A percentile compares a stretch with the other conserved stretches of the same genome.
Conservation (phyloP, 2,888 invertebrate species). For the Andrena chrysosceles region DNA sequence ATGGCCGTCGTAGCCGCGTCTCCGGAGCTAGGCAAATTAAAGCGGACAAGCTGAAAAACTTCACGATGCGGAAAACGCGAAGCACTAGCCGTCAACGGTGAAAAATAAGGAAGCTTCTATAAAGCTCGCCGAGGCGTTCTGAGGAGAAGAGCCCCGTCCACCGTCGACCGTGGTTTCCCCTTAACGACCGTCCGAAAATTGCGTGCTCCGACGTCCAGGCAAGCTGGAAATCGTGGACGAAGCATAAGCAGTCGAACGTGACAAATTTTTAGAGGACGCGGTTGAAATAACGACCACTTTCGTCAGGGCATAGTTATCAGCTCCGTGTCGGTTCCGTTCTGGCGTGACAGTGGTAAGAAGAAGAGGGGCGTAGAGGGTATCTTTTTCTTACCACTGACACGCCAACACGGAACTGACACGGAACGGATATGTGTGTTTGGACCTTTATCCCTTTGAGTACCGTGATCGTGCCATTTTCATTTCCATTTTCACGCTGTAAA, state of each 20-base stretch:
- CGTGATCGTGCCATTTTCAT: too few species aligned
- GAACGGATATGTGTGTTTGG: too few species aligned
- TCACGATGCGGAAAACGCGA: slow-evolving; percentile 3
- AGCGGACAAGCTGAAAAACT: slow-evolving; percentile 7
- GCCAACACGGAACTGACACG: too few species aligned
- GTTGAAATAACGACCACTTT: too few species aligned
- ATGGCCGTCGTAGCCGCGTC: neutral
- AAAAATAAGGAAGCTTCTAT: neutral
- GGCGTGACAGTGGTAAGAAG: too few species aligned
- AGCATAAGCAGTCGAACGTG: neutral
- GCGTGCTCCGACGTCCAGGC: neutral
- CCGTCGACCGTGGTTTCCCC: neutral
- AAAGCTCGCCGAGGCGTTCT: neutral
- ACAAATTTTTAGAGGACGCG: neutral
- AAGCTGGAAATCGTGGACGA: neutral
- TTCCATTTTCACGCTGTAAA: too few species aligned
- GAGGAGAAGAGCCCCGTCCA: neutral
- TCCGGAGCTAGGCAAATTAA: neutral
- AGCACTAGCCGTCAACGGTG: neutral
- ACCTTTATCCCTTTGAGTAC: too few species aligned
- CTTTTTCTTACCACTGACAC: too few species aligned
- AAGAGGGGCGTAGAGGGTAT: too few species aligned
- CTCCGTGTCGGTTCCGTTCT: too few species aligned
- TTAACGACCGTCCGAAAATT: neutral
- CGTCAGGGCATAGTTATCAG: too few species aligned